Conservation (phyloP, 2,888 invertebrate genomes). For the Clostera curtula region DNA sequence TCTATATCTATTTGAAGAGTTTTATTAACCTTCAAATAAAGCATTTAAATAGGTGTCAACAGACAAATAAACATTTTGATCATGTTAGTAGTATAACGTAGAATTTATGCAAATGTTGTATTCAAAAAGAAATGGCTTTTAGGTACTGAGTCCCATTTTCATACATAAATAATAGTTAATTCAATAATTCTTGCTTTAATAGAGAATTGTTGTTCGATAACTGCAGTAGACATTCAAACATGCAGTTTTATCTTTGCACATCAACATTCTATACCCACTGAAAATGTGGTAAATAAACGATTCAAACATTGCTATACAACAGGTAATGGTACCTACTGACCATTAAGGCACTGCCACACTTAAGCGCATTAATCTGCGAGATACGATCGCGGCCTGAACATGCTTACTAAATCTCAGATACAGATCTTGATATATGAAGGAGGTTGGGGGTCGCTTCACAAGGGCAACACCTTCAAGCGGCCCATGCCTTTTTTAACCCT, state of each 20-base stretch:
- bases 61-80: no score
- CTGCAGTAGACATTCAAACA: conserved; percentile 13
- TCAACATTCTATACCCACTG: conserved; percentile 23
- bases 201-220: conserved; percentile 8
- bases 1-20: no score
- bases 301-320: conserved; percentile 30
- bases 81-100: no score
- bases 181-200: conserved; percentile 9
- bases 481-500: conserved; percentile 28
- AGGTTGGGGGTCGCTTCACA: conserved; percentile 28
- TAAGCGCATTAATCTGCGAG: conserved; percentile 61
- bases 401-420: conserved; percentile 64
- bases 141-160: conserved; percentile 1
- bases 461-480: conserved; percentile 31
- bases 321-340: conserved; percentile 44
- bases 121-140: conserved; percentile 8
- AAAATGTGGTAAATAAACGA: conserved; percentile 30
- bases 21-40: no score
- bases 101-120: background rate
- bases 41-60: no score
- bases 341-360: conserved; percentile 37
- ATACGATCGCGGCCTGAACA: conserved; percentile 55
- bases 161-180: conserved; percentile 6
- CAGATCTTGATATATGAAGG: conserved; percentile 52
- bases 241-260: conserved; percentile 19